Conservation (phyloP, 2,113 vertebrate genomes). For the Oreotrochilus melanogaster region DNA sequence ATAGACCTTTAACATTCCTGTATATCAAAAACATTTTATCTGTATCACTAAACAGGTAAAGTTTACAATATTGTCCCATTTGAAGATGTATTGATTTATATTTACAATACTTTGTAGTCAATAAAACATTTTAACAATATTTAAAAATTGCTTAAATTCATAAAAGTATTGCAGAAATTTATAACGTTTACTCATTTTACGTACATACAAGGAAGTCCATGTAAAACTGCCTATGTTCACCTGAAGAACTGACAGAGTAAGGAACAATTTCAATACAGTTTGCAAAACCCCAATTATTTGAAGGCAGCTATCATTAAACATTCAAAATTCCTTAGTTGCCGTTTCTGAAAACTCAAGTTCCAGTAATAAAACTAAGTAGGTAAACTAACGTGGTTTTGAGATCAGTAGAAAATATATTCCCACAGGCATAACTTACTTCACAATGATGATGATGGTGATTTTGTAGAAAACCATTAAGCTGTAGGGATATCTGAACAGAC, state of each 20-base stretch:
- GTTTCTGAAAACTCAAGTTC: slow-evolving; percentile 81
- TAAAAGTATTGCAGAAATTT: slow-evolving; percentile 82
- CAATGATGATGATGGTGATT: slow-evolving; percentile 32
- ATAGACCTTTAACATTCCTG: slow-evolving; percentile 76
- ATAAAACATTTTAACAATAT: slow-evolving; percentile 79
- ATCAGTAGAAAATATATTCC: slow-evolving; percentile 88
- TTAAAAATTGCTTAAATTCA: slow-evolving; percentile 81
- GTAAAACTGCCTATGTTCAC: slow-evolving; percentile 65
- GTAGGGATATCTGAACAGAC: slow-evolving; percentile 65
- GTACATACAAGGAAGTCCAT: slow-evolving; percentile 73
- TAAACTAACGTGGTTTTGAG: slow-evolving; percentile 76
- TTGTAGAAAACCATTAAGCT: slow-evolving; percentile 71
- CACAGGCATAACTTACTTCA: slow-evolving; percentile 81
- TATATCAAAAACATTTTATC: slow-evolving; percentile 80
- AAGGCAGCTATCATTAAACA: slow-evolving; percentile 81
- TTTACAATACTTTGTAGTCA: slow-evolving; percentile 79
- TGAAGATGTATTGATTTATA: slow-evolving; percentile 74
- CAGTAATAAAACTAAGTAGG: slow-evolving; percentile 85
- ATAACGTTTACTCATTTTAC: slow-evolving; percentile 69
- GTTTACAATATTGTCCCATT: slow-evolving; percentile 74
- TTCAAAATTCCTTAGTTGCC: slow-evolving; percentile 78
- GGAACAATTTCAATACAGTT: slow-evolving; percentile 68
- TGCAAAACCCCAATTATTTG: slow-evolving; percentile 74
- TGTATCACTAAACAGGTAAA: slow-evolving; percentile 73
- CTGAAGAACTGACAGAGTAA: slow-evolving; percentile 65